phyloP scores from a whole-genome alignment of 2,888 invertebrate genomes.

The Thelaira solivaga region DNA sequence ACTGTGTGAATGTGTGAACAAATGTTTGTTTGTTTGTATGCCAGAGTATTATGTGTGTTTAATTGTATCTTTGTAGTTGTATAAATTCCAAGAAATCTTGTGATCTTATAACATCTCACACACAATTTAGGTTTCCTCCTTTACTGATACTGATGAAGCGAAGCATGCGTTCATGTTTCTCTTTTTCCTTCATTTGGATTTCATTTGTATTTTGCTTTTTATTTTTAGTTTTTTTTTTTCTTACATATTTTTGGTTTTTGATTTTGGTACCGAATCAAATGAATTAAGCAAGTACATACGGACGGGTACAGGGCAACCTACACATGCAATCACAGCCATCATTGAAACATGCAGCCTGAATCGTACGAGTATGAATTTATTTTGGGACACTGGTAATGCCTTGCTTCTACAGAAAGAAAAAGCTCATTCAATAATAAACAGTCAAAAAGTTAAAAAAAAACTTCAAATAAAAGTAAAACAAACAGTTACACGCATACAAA shows the following conservation, averaged over 20 bases:
- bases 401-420: constrained; percentile 38
- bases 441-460: constrained; percentile 20
- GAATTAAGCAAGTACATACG: constrained; percentile 26
- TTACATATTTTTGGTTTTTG: too few species aligned
- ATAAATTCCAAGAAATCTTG: constrained; percentile 64
- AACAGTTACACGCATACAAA: not conserved
- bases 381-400: not conserved
- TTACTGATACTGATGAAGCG: constrained; percentile 56
- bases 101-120: constrained; percentile 63
- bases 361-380: constrained; percentile 36
- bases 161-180: constrained; percentile 52
- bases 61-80: constrained; percentile 63
- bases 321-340: not conserved
- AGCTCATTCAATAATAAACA: constrained; percentile 55
- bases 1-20: constrained; percentile 27
- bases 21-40: constrained; percentile 29
- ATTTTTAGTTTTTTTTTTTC: not conserved
- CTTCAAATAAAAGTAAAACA: not conserved
- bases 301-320: not conserved
- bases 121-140: constrained; percentile 62
- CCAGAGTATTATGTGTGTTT: constrained; percentile 1
- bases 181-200: constrained; percentile 26
- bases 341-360: constrained; percentile 33
- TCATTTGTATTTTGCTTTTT: not conserved
- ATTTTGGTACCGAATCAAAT: constrained; percentile 24